A percentile compares a stretch with the other conserved stretches of the same genome.
These are phyloP conservation scores for Babylonia areolata DNA, from an alignment of 1,140 invertebrate genomes.

Conservation along the genomic window DNA sequence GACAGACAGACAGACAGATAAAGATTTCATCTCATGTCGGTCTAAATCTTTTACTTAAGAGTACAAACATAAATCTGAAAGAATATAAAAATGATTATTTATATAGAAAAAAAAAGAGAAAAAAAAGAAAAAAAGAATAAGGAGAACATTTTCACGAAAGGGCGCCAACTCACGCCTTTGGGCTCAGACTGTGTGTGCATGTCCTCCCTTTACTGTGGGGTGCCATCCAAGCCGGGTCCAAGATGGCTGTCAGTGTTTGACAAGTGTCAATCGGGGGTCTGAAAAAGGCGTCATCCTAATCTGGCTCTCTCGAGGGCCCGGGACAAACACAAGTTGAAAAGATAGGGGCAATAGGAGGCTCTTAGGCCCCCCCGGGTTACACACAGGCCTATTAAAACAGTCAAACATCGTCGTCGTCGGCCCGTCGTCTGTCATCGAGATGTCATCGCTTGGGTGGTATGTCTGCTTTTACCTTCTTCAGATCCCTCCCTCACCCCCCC, in stretches of 20 bases:
- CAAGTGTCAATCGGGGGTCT: slow-evolving; percentile 27
- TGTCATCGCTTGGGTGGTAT: background rate
- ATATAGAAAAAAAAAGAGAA: no score
- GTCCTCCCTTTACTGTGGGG: background rate
- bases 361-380: slow-evolving; percentile 18
- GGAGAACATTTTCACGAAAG: background rate
- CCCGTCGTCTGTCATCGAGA: background rate
- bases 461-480: background rate
- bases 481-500: no score
- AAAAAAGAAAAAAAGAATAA: no score
- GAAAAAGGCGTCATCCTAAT: slow-evolving; percentile 13
- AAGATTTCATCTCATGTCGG: no score
- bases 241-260: slow-evolving; percentile 24
- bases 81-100: background rate
- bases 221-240: background rate
- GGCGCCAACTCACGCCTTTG: background rate
- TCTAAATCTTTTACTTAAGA: background rate
- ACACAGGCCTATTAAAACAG: slow-evolving; percentile 36
- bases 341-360: slow-evolving; percentile 11
- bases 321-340: slow-evolving; percentile 23
- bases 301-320: slow-evolving; percentile 5
- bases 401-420: background rate
- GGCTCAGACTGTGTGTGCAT: background rate
- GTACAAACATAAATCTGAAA: background rate
- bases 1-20: no score